Conservation (phyloP, 2,797 vertebrate genomes). For the Sparus aurata region DNA sequence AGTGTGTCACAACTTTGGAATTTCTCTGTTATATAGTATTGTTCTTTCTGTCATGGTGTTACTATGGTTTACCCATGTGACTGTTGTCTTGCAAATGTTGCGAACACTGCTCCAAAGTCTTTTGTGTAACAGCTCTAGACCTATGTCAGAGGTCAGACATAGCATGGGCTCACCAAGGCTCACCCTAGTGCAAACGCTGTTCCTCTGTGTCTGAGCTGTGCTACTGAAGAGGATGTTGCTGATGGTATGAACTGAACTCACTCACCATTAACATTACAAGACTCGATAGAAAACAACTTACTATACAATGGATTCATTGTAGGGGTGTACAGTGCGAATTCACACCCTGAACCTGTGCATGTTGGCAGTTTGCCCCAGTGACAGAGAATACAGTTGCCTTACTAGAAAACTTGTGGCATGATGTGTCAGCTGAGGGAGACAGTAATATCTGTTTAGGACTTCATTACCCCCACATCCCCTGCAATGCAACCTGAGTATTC, state of each 20-base stretch:
- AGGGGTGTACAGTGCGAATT: not conserved
- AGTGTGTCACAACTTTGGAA: not conserved
- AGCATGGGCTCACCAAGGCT: not conserved
- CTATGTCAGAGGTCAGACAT: constrained; percentile 12
- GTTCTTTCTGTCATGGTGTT: not conserved
- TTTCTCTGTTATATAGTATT: constrained; percentile 6
- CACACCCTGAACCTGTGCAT: not conserved
- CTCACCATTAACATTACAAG: no score
- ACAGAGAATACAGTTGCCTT: not conserved
- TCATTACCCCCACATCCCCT: not conserved
- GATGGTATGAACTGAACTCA: no score
- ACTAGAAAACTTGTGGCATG: not conserved
- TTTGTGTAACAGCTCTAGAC: constrained; percentile 21
- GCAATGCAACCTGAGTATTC: not conserved
- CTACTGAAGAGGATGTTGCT: no score
- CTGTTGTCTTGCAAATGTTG: constrained; percentile 32
- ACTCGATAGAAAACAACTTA: not conserved
- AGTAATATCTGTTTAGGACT: not conserved
- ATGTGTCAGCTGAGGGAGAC: not conserved
- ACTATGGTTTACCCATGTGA: not conserved
- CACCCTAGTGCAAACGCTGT: not conserved
- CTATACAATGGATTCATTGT: not conserved
- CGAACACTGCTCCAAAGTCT: not conserved
- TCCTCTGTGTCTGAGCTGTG: no score
- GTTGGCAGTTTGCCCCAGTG: not conserved